Evolutionary conservation across 2,113 vertebrate genomes (phyloP).

Genomic region (Pituophis catenifer): DNA sequence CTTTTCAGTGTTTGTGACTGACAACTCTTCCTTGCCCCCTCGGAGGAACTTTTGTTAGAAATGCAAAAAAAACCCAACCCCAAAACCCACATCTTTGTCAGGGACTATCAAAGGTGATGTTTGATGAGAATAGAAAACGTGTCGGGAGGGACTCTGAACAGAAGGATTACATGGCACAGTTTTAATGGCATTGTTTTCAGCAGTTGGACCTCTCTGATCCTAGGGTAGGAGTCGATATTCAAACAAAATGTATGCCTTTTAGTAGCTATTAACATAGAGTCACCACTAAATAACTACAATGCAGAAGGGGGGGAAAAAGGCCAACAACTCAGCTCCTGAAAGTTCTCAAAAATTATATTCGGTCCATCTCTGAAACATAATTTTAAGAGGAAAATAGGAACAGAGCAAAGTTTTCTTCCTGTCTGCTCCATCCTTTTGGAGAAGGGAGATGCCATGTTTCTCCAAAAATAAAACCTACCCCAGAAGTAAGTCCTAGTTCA

Average conservation of each 20-base stretch:
- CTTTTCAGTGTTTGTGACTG: constrained; percentile 55
- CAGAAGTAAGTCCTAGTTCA: too few relatives aligned
- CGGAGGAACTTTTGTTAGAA: constrained; percentile 58
- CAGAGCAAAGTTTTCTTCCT: neutral
- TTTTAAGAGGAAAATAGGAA: neutral
- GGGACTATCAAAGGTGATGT: constrained; percentile 53
- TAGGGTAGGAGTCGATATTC: constrained; percentile 45
- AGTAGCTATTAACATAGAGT: constrained; percentile 35
- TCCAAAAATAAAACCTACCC: too few relatives aligned
- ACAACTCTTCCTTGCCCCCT: constrained; percentile 59
- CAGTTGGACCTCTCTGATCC: constrained; percentile 50
- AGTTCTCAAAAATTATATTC: neutral
- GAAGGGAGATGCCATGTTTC: neutral
- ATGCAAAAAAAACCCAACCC: constrained; percentile 18
- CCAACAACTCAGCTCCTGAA: neutral
- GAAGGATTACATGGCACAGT: constrained; percentile 48
- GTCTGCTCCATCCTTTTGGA: neutral
- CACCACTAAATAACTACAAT: constrained; percentile 19
- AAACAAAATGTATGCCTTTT: constrained; percentile 50
- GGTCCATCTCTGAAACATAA: neutral
- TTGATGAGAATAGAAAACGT: constrained; percentile 50
- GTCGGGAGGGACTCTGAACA: constrained; percentile 51
- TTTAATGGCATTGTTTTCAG: constrained; percentile 61
- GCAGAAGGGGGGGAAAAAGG: neutral
- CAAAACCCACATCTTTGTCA: constrained; percentile 48